Percentiles rank a stretch among this genome's conserved stretches.
Evolutionary conservation across 2,113 vertebrate genomes (phyloP).

Genomic region (Pachyramphus minor): DNA sequence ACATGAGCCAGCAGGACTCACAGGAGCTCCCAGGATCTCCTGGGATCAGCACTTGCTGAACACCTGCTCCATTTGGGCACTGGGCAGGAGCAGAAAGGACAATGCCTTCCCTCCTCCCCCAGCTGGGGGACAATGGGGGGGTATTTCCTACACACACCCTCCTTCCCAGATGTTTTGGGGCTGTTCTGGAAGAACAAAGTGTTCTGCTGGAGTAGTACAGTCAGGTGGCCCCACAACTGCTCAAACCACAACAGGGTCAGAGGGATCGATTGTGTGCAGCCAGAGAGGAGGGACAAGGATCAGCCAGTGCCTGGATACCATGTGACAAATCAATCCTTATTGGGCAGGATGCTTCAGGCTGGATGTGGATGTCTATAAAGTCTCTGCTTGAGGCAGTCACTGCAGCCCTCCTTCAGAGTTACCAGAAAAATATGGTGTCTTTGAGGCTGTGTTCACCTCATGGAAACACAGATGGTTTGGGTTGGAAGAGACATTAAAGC

Average conservation of each 20-base stretch:
- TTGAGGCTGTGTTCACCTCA: background rate
- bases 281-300: background rate
- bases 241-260: background rate
- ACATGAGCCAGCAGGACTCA: background rate
- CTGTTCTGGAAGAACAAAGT: background rate
- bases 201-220: background rate
- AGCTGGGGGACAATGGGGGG: background rate
- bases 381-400: background rate
- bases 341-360: background rate
- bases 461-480: background rate
- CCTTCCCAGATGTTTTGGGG: background rate
- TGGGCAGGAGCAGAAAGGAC: background rate
- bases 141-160: rapidly evolving
- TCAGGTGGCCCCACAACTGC: background rate
- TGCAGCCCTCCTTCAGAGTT: background rate
- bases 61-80: background rate
- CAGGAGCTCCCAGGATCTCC: background rate
- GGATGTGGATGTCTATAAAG: background rate
- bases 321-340: background rate
- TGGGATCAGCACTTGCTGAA: background rate
- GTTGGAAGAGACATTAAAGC: too few species aligned
- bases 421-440: background rate
- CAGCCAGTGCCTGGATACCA: background rate
- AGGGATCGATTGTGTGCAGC: background rate
- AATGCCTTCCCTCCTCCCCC: background rate